Base-by-base conservation (phyloP, 2,113 vertebrate species). In the Cyanoramphus novaezelandiae region DNA sequence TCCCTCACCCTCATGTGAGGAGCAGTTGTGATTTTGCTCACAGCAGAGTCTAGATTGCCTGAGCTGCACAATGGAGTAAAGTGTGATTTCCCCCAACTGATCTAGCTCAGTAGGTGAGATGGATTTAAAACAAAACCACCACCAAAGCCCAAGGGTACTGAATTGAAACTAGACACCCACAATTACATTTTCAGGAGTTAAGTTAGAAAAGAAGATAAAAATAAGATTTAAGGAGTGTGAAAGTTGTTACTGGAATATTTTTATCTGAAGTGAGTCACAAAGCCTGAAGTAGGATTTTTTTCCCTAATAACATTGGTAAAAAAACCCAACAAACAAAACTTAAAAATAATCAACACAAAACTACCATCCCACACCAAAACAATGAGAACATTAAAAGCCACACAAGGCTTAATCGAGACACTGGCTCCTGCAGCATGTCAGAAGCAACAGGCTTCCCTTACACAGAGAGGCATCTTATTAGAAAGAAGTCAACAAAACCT, bases 201-300 rank as follows among this genome's bases (percentile, higher is more conserved):
- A 88, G 57, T 62, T 91, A 94, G 59, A 88, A 96, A 95, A 90
- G 82, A 90, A 89, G 90, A 91, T 47, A 74, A 86, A 95, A 95
- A 92, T 93, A 95, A 93, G 49, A 81, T 75, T 86, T 93, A 76
- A 70, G 25, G 79, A 94, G 81, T 69, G 50, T 93, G 95, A 96
- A 90, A 86, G 55, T 71, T 93, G 91, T 81, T 78, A 89, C 28
- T 49, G 41, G 35, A 94, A 35, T 95, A 97, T 94, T 97, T 96
- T 97, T 95, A 96, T 86, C 95, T 86, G 5, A 82, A 91, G 29
- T 88, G 93, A 97, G 50, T 96, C 96, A 96, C 72, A 93, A 96
- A 84, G 68, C 82, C 82, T 83, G 33, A 78, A 92, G 68, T 46
- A 80, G 68, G 49, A 44, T 59, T 64, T 79, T 90, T 77, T 79